Evolutionary conservation across 1,140 invertebrate species (phyloP), one percentile per base, ranked within the genome.

Genomic region (Brachionus rubens): DNA sequence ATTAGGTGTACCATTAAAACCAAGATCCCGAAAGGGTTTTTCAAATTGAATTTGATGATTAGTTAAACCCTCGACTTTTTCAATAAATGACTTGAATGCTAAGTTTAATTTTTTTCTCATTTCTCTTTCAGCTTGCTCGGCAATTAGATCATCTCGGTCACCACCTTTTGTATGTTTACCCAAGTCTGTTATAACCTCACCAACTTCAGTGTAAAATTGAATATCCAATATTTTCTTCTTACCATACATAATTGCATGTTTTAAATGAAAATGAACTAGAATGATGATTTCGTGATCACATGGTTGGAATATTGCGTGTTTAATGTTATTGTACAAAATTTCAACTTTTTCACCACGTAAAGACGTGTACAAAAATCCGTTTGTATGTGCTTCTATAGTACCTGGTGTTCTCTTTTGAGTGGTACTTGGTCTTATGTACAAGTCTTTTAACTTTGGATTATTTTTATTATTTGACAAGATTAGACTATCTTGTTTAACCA

Each of bases 221-320:
- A 99, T 95, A 86, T 99, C 96, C 5, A 93, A 88, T 81, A 99
- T 96, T 82, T 99, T 99, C 86, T 98, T 98, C 85, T 99, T 99
- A 77, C 95, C 95, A 88, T 97, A 98, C 91, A 98, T 91, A 77
- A 99, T 98, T 30, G 95, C 94, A 85, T 98, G 92, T 89, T 91
- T 79, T 5, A 99, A 87, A 87, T 98, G 94, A 82, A 99, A 99
- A 88, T 99, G 97, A 52, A 99, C 87, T 6, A 99, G 85, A 82
- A 99, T 99, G 67, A 99, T 98, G 95, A 99, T 98, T 87, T 99
- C 97, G 76, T 93, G 92, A 85, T 99, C 96, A 84, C 96, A 99
- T 0, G 97, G 96, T 87, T 99, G 96, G 85, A 98, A 99, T 86
- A 99, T 97, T 5, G 97, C 96, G 84, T 99, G 96, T 82, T 98